A percentile compares a stretch with the other conserved stretches of the same genome.
These are phyloP conservation scores for Buceros bicornis DNA, from an alignment of 2,797 vertebrate genomes.

Conservation along the genomic window DNA sequence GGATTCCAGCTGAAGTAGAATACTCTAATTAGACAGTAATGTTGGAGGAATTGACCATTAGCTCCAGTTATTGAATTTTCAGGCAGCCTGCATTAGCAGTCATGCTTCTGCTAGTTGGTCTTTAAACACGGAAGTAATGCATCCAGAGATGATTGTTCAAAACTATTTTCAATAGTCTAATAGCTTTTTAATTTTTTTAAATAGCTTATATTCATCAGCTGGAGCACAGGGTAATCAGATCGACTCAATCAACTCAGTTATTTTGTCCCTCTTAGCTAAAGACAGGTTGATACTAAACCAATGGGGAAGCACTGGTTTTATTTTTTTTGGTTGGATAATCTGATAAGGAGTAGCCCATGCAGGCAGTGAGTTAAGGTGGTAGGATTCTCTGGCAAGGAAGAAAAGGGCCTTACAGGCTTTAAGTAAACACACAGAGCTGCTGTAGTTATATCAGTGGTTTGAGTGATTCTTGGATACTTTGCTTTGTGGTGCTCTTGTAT, in stretches of 20 bases:
- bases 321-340: neutral
- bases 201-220: slow-evolving; percentile 63
- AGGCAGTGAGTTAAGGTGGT: neutral
- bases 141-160: slow-evolving; percentile 58
- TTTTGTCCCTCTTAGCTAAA: slow-evolving; percentile 16
- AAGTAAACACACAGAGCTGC: neutral
- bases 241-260: neutral
- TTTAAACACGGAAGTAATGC: slow-evolving; percentile 66
- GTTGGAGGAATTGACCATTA: slow-evolving; percentile 66
- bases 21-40: slow-evolving; percentile 72
- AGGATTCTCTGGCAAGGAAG: neutral
- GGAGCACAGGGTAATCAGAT: slow-evolving; percentile 38
- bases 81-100: slow-evolving; percentile 46
- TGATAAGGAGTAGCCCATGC: neutral
- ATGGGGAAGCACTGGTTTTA: neutral
- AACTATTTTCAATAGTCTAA: slow-evolving; percentile 72
- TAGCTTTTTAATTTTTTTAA: slow-evolving; percentile 73
- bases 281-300: neutral
- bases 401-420: neutral
- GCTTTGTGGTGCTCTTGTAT: neutral
- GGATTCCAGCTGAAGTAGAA: slow-evolving; percentile 59
- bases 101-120: slow-evolving; percentile 53
- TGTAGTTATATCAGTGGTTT: neutral
- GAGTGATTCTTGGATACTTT: neutral
- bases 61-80: slow-evolving; percentile 73